Conservation (phyloP, 2,797 vertebrate genomes). For the Neopelma chrysocephalum region DNA sequence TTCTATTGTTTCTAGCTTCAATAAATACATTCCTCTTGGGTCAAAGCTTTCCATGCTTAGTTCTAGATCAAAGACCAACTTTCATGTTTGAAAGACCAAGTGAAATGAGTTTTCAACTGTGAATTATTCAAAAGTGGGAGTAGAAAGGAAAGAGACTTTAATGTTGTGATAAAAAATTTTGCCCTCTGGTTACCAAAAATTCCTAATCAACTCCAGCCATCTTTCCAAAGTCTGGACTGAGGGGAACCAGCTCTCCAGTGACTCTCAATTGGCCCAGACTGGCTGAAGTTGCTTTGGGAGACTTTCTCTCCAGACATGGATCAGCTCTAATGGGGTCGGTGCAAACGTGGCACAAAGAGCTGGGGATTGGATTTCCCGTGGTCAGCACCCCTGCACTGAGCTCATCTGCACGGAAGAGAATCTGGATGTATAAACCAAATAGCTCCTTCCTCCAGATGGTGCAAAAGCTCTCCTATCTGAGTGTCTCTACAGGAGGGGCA, state of each 20-base stretch:
- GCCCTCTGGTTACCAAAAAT: background rate
- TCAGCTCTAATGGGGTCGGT: fast-evolving
- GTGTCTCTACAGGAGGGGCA: background rate
- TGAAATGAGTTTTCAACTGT: conserved; percentile 4
- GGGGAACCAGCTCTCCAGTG: background rate
- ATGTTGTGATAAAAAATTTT: background rate
- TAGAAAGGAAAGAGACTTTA: background rate
- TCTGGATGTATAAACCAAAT: background rate
- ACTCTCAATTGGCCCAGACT: fast-evolving
- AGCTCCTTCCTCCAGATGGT: conserved; percentile 10
- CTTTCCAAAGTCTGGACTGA: background rate
- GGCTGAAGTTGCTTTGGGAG: background rate
- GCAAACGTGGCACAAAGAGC: background rate
- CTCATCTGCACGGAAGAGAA: background rate
- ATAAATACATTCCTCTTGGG: background rate
- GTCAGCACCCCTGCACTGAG: background rate
- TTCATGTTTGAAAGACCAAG: background rate
- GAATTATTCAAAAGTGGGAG: background rate
- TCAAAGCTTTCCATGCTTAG: background rate
- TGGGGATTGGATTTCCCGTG: background rate
- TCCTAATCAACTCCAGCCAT: background rate
- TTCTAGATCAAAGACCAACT: conserved; percentile 4
- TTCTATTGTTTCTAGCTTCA: background rate
- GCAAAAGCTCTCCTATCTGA: background rate
- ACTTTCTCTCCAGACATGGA: background rate